Conservation (phyloP, 1,140 invertebrate genomes). For the Oryctes rhinoceros region DNA sequence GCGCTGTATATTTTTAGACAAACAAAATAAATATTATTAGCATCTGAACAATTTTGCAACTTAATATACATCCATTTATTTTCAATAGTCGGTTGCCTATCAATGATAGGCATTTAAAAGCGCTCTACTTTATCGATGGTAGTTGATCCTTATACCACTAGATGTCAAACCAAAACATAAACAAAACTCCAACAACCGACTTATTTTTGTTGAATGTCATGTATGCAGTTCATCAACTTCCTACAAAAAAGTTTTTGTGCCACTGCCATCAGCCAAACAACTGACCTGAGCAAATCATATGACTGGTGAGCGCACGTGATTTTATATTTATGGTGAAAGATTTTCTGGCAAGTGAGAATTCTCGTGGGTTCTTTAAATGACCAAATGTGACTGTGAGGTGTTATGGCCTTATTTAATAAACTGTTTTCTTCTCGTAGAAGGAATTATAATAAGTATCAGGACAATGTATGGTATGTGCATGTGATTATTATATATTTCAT, state of each 20-base stretch:
- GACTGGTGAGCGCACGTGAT: conserved; percentile 66
- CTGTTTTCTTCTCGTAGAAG: conserved; percentile 59
- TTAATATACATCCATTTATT: too few relatives aligned
- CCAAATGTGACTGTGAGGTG: conserved; percentile 56
- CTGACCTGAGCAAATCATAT: conserved; percentile 63
- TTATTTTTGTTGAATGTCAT: conserved; percentile 36
- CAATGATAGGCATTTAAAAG: too few relatives aligned
- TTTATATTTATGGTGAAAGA: conserved; percentile 64
- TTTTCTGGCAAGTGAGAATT: conserved; percentile 57
- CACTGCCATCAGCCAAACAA: conserved; percentile 43
- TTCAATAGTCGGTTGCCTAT: not conserved
- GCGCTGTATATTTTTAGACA: too few relatives aligned
- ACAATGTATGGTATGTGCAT: conserved; percentile 49
- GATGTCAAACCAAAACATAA: conserved; percentile 7
- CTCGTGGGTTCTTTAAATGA: conserved; percentile 51
- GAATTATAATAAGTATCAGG: conserved; percentile 48
- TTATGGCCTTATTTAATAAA: conserved; percentile 65
- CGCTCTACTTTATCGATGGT: not conserved
- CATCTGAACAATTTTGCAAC: not conserved
- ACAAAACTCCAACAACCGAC: conserved; percentile 27
- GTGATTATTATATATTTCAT: conserved; percentile 30
- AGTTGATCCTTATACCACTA: not conserved
- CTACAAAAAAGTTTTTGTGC: conserved; percentile 46
- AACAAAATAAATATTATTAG: too few relatives aligned
- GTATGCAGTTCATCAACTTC: conserved; percentile 42